Evolutionary conservation across 1,140 invertebrate genomes (phyloP).

Genomic region (Ceratina japonica): DNA sequence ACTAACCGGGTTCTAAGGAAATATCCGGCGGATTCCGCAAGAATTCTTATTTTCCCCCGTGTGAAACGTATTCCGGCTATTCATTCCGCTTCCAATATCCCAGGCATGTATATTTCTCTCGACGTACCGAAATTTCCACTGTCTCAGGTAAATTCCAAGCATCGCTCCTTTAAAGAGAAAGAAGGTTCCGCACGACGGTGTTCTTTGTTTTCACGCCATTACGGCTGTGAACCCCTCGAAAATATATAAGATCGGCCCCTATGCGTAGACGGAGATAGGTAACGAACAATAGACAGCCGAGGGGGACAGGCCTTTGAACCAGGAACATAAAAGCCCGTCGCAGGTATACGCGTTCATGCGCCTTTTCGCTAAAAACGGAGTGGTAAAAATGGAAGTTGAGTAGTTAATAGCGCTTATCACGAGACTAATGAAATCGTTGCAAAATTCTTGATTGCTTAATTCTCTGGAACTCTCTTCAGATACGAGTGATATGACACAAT

Average conservation of each 20-base stretch:
- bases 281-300: constrained; percentile 42
- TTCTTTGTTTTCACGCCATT: constrained; percentile 35
- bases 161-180: constrained; percentile 20
- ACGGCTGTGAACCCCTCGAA: constrained; percentile 17
- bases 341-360: constrained; percentile 4
- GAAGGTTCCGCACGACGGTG: constrained; percentile 8
- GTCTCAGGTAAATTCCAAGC: not conserved
- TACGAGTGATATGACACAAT: not conserved
- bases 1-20: not conserved
- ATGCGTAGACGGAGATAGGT: constrained; percentile 46
- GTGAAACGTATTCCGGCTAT: constrained; percentile 34
- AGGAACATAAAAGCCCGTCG: constrained; percentile 13
- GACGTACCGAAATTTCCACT: constrained; percentile 22
- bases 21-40: constrained; percentile 13
- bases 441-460: not conserved
- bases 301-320: constrained; percentile 30
- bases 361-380: constrained; percentile 9
- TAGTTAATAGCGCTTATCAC: constrained; percentile 9
- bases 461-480: no score
- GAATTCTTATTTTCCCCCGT: constrained; percentile 48
- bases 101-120: not conserved
- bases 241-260: constrained; percentile 32
- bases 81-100: constrained; percentile 45
- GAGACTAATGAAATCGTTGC: constrained; percentile 1
- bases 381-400: not conserved